phyloP scores from a whole-genome alignment of 2,113 vertebrate genomes.

The Chauna torquata region DNA sequence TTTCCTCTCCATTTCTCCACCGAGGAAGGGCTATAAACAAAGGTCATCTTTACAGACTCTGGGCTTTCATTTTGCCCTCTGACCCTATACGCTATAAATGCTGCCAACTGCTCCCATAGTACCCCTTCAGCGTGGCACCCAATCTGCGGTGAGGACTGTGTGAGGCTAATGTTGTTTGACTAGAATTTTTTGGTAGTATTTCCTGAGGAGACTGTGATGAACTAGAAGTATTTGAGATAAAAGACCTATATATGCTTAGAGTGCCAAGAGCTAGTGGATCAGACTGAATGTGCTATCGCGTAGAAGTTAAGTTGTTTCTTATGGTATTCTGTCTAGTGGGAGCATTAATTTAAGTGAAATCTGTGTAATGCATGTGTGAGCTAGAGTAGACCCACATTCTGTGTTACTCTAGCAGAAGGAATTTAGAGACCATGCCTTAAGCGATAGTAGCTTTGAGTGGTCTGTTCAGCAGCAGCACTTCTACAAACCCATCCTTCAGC shows the following conservation, averaged over 20 bases:
- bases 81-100: fast-evolving
- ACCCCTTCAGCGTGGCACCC: neutral
- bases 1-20: neutral
- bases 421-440: neutral
- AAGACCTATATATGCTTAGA: neutral
- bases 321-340: neutral
- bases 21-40: neutral
- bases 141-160: neutral
- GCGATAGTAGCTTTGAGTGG: neutral
- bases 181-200: neutral
- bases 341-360: neutral
- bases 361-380: neutral
- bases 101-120: neutral
- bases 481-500: neutral
- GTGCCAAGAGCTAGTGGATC: neutral
- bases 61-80: neutral
- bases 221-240: neutral
- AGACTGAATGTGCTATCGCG: neutral
- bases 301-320: neutral
- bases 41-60: neutral
- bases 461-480: neutral
- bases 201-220: neutral
- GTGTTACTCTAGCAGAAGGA: neutral
- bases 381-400: neutral
- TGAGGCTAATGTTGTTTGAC: neutral